These are phyloP conservation scores for Bembecia ichneumoniformis DNA, from an alignment of 2,888 invertebrate species.

Conservation along the genomic window DNA sequence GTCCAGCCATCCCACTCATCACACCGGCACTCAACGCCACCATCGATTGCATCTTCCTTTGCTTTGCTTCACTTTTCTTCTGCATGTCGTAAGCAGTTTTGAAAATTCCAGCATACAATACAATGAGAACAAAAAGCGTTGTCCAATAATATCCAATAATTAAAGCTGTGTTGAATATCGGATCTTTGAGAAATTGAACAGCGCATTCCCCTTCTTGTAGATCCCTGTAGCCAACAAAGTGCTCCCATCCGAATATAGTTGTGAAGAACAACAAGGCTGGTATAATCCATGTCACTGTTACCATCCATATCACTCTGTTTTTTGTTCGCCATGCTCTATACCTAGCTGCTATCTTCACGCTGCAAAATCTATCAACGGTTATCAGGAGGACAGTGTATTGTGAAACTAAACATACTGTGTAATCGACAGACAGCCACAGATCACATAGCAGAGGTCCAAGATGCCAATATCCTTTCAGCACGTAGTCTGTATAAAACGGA, in stretches of 20 bases:
- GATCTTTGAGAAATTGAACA: constrained; percentile 97
- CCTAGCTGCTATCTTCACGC: constrained; percentile 97
- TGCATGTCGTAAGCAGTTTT: constrained; percentile 98
- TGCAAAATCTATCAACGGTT: constrained; percentile 98
- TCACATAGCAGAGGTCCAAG: constrained; percentile 96
- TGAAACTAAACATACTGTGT: constrained; percentile 98
- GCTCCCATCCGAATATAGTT: constrained; percentile 99
- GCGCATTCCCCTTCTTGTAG: constrained; percentile 91
- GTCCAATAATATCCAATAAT: constrained; percentile 99
- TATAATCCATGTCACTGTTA: constrained; percentile 96
- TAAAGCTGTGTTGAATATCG: constrained; percentile 96
- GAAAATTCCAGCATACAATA: constrained; percentile 97
- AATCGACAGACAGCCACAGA: constrained; percentile 98
- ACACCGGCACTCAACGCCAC: constrained; percentile 91
- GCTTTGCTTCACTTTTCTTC: constrained; percentile 96
- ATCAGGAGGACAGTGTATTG: constrained; percentile 99
- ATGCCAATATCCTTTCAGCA: constrained; percentile 97
- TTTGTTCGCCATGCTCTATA: constrained; percentile 98
- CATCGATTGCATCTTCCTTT: constrained; percentile 96
- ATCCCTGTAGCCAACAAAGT: constrained; percentile 94
- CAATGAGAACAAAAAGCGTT: constrained; percentile 94
- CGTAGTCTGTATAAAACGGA: constrained; percentile 98
- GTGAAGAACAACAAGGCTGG: constrained; percentile 97
- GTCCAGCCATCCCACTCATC: constrained; percentile 91
- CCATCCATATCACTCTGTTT: constrained; percentile 94